Evolutionary conservation across 2,888 invertebrate genomes (phyloP), one percentile per base, ranked within the genome.

Genomic region (Dromius quadrimaculatus): DNA sequence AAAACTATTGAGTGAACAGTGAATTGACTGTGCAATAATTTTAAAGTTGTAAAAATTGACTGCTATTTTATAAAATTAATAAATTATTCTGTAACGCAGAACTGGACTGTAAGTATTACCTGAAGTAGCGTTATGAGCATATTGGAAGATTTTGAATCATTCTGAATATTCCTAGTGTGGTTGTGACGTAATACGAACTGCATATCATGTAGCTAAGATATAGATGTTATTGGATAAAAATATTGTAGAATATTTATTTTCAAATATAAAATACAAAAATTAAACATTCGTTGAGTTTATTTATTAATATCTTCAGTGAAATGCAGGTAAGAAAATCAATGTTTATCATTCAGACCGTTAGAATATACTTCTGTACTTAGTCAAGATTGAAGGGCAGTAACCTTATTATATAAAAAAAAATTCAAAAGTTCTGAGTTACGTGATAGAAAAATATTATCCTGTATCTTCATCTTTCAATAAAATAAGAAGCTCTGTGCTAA

Each of bases 1-100:
- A 66, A 59, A 68, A 41, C 19, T 41, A 8, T 62, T 47, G 20
- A 41, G 66, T 66, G 66, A 47, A 43, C 63, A 63, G 66, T 66
- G 66, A 50, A 22, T 59, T 32, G 68, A 68, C 68, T 68, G 57
- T 68, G 59, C 68, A 57, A 59, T 68, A 68, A 66, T 66, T 19
- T 36, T 62, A 41, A 54, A 28, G 20, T 22, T 22, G 9, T 13
- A 62, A 62, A 62, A 41, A 62, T 23, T 59, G 23, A 62, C 62
- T 62, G 62, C 62, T 61, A 15, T 59, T 22, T 11, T 9, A 38
- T 38, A 15, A 61, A 36, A 61, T 22, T 59, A 59, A 41, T 62
- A 62, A 62, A 41, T 62, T 62, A 62, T 62, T 62, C 41, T 62
- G 34, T 62, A 59, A 20, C 34, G 57, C 38, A 13, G 38, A 62